A percentile compares a stretch with the other conserved stretches of the same genome.
These are phyloP conservation scores for Boloria selene DNA, from an alignment of 2,888 invertebrate species.

Conservation along the genomic window DNA sequence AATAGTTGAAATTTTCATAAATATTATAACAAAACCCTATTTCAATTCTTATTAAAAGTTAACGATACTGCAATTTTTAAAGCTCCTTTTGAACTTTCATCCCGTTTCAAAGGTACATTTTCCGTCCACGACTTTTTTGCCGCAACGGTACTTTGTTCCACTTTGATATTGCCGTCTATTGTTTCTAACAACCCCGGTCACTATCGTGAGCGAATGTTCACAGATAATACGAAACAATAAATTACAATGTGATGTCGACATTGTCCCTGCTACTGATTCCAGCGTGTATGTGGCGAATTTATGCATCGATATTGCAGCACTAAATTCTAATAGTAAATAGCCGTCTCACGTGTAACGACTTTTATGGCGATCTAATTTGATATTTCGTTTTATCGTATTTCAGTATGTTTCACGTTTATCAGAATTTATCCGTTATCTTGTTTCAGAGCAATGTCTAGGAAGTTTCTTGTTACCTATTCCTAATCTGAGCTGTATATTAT, in stretches of 20 bases:
- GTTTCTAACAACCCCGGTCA: slow-evolving; percentile 46
- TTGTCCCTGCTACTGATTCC: slow-evolving; percentile 58
- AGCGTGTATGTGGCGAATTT: slow-evolving; percentile 57
- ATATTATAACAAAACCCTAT: too few relatives aligned
- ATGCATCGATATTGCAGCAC: slow-evolving; percentile 49
- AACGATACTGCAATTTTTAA: not conserved
- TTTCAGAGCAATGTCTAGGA: slow-evolving; percentile 40
- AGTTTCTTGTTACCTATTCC: slow-evolving; percentile 39
- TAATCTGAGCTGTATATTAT: slow-evolving; percentile 43
- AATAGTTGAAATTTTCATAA: too few relatives aligned
- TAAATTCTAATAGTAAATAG: slow-evolving; percentile 33
- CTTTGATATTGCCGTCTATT: slow-evolving; percentile 51
- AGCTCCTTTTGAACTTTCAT: slow-evolving; percentile 1
- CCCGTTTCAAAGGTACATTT: slow-evolving; percentile 5
- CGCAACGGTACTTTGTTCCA: slow-evolving; percentile 60
- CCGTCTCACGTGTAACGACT: slow-evolving; percentile 32
- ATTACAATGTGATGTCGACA: slow-evolving; percentile 61
- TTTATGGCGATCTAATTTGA: slow-evolving; percentile 32
- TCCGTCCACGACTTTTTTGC: slow-evolving; percentile 23
- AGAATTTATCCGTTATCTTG: slow-evolving; percentile 34
- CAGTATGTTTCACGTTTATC: slow-evolving; percentile 26
- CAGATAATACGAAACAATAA: slow-evolving; percentile 60
- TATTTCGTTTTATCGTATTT: slow-evolving; percentile 31
- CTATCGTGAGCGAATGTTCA: slow-evolving; percentile 49
- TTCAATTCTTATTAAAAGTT: too few relatives aligned